A percentile compares a stretch with the other conserved stretches of the same genome.
Evolutionary conservation across 2,888 invertebrate genomes (phyloP).

Genomic region (Acanthoscelides obtectus): DNA sequence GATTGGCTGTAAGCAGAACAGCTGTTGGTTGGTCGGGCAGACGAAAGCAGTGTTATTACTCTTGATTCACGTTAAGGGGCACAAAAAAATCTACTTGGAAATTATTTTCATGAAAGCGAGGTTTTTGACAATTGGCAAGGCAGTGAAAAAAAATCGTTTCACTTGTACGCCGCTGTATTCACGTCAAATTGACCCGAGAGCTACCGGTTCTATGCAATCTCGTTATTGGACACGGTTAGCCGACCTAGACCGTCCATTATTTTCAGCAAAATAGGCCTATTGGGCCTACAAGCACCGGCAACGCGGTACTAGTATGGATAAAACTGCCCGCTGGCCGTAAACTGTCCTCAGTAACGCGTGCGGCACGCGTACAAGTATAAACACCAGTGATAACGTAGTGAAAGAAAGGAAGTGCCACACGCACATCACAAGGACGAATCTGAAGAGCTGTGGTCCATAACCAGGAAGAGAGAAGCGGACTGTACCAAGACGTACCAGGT

Average conservation of each 20-base stretch:
- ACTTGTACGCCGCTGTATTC: background rate
- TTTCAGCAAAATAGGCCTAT: background rate
- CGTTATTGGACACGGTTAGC: background rate
- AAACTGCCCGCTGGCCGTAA: background rate
- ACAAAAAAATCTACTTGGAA: no score
- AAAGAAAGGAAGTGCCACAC: background rate
- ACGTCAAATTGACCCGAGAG: background rate
- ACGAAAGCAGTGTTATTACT: no score
- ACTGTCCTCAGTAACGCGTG: background rate
- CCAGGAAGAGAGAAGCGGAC: background rate
- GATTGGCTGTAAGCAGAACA: no score
- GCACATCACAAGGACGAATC: background rate
- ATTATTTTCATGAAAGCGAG: no score
- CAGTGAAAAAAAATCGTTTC: no score
- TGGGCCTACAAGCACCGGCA: background rate
- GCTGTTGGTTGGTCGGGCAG: no score
- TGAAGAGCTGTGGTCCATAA: background rate
- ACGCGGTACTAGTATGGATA: background rate
- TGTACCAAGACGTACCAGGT: background rate
- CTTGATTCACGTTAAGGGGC: no score
- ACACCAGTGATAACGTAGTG: background rate
- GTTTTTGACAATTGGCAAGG: no score
- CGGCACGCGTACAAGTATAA: background rate
- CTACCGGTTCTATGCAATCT: background rate
- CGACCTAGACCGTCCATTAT: background rate